These are phyloP conservation scores for Seriola aureovittata DNA, from an alignment of 2,113 vertebrate species.

Conservation along the genomic window DNA sequence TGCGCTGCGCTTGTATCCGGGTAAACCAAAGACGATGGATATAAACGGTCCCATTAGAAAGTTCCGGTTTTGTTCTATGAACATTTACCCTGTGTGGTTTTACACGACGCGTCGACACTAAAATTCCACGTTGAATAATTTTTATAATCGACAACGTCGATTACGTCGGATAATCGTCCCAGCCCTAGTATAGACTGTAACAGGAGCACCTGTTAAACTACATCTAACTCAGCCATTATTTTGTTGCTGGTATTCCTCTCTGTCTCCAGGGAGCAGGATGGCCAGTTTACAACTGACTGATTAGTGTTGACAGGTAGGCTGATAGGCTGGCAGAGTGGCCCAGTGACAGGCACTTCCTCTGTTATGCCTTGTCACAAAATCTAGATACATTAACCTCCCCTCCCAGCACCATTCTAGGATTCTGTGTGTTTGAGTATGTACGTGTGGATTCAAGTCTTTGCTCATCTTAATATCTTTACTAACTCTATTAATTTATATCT, in stretches of 20 bases:
- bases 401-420: neutral
- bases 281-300: constrained; percentile 40
- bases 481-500: constrained; percentile 13
- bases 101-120: no score
- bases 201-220: neutral
- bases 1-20: no score
- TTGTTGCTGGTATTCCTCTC: neutral
- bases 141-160: no score
- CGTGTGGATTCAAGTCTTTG: neutral
- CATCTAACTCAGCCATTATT: constrained; percentile 9
- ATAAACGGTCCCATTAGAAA: no score
- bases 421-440: neutral
- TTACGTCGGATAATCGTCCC: no score
- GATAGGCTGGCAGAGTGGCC: constrained; percentile 26
- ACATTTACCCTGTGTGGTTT: no score
- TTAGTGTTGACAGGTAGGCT: constrained; percentile 52
- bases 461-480: constrained; percentile 5
- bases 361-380: constrained; percentile 55
- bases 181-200: neutral
- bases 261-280: neutral
- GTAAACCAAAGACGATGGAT: no score
- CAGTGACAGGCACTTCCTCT: constrained; percentile 34
- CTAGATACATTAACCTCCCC: constrained; percentile 21
- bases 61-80: no score
- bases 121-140: no score